Conservation (phyloP, 2,113 vertebrate genomes). For the Phalacrocorax brasilianus region DNA sequence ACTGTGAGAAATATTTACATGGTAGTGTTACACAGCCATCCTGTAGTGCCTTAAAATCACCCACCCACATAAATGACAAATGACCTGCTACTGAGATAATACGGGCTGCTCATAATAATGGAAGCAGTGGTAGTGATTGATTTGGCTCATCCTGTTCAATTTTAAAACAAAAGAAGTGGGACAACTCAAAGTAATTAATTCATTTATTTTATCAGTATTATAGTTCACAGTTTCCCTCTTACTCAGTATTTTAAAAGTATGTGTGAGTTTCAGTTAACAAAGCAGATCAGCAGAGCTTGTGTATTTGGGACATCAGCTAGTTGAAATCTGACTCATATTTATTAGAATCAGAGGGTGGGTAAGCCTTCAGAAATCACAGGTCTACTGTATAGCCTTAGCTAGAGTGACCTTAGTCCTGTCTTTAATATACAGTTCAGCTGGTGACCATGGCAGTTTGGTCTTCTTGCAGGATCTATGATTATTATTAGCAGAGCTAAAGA, state of each 20-base stretch:
- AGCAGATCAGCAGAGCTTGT: background rate
- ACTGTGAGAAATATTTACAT: background rate
- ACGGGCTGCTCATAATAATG: background rate
- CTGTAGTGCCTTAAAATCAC: background rate
- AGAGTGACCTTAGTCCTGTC: background rate
- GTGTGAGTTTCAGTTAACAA: background rate
- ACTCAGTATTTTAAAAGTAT: background rate
- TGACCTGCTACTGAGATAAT: background rate
- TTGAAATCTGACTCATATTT: background rate
- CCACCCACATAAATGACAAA: background rate
- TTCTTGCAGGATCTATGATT: background rate
- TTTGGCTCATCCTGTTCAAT: background rate
- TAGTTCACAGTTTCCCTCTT: background rate
- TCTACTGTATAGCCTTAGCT: background rate
- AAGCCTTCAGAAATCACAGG: background rate
- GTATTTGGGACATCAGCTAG: background rate
- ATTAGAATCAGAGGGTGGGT: background rate
- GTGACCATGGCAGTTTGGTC: background rate
- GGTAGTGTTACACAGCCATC: background rate
- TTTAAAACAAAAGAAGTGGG: background rate
- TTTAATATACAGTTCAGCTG: background rate
- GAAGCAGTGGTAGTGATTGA: background rate
- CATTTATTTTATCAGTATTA: background rate
- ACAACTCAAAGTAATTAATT: background rate
- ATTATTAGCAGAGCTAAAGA: background rate